Conservation (phyloP, 2,888 invertebrate genomes). For the Tromatobia lineatoria region DNA sequence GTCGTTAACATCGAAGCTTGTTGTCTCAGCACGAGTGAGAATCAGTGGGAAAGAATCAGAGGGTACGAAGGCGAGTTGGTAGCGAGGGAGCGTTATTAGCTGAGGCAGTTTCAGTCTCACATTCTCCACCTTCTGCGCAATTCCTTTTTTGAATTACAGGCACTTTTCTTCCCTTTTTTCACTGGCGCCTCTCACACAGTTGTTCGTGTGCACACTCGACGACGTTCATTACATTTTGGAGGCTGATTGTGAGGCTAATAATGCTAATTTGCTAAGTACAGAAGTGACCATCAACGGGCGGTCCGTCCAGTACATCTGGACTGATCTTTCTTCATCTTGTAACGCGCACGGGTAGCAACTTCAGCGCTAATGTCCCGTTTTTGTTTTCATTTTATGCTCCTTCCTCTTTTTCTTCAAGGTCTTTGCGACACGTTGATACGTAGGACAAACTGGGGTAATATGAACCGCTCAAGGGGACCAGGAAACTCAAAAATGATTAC, state of each 20-base stretch:
- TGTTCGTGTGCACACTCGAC: slow-evolving; percentile 66
- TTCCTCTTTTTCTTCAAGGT: slow-evolving; percentile 44
- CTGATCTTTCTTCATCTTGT: slow-evolving; percentile 24
- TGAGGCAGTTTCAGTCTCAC: no score
- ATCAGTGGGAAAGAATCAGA: slow-evolving; percentile 34
- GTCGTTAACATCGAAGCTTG: slow-evolving; percentile 36
- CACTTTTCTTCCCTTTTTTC: slow-evolving; percentile 13
- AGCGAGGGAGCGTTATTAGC: slow-evolving; percentile 32
- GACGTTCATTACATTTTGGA: slow-evolving; percentile 82
- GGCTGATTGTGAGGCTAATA: slow-evolving; percentile 76
- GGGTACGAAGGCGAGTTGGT: slow-evolving; percentile 28
- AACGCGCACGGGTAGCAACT: slow-evolving; percentile 21
- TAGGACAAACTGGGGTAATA: no score
- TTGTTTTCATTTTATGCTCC: slow-evolving; percentile 67
- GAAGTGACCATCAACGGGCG: slow-evolving; percentile 83
- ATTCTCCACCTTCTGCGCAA: neutral
- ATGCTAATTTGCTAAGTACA: slow-evolving; percentile 83
- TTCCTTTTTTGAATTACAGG: slow-evolving; percentile 33
- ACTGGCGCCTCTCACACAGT: slow-evolving; percentile 3
- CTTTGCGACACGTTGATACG: no score
- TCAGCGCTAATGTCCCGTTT: slow-evolving; percentile 80
- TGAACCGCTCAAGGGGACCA: no score
- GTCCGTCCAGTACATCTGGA: slow-evolving; percentile 71
- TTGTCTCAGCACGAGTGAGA: slow-evolving; percentile 23
- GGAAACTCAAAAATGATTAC: no score